A percentile compares a stretch with the other conserved stretches of the same genome.
Evolutionary conservation across 2,113 vertebrate genomes (phyloP).

Genomic region (Phalacrocorax carbo): DNA sequence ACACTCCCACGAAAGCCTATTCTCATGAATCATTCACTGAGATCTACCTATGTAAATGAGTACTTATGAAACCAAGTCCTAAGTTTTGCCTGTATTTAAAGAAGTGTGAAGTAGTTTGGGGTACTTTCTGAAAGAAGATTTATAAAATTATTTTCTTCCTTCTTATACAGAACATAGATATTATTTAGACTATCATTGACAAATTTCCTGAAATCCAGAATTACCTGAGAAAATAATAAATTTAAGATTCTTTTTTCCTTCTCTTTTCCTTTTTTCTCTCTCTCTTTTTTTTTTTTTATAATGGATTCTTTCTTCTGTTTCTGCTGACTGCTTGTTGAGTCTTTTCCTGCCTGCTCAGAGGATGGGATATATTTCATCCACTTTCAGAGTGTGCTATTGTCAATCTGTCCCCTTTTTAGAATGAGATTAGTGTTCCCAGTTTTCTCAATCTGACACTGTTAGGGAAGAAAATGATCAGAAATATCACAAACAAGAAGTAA

Average conservation of each 20-base stretch:
- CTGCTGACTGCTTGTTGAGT: neutral
- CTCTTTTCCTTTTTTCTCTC: neutral
- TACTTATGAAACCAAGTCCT: neutral
- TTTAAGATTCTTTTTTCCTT: neutral
- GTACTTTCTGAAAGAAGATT: neutral
- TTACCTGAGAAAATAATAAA: neutral
- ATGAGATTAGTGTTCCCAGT: constrained; percentile 52
- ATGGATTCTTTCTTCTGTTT: neutral
- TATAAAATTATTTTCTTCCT: neutral
- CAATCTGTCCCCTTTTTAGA: constrained; percentile 14
- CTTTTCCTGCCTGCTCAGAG: neutral
- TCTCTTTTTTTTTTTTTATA: neutral
- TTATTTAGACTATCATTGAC: neutral
- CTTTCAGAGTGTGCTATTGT: neutral
- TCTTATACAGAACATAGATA: neutral
- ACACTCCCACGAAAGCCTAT: neutral
- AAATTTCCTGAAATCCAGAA: neutral
- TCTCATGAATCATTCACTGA: constrained; percentile 18
- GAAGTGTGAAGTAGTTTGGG: neutral
- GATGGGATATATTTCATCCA: neutral
- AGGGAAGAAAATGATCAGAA: constrained; percentile 50
- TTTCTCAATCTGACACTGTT: constrained; percentile 20
- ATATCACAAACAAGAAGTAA: constrained; percentile 34
- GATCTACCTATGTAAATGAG: neutral
- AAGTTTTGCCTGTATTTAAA: neutral